These are phyloP conservation scores for Meiosimyza decipiens DNA, from an alignment of 2,888 invertebrate genomes.

Conservation along the genomic window DNA sequence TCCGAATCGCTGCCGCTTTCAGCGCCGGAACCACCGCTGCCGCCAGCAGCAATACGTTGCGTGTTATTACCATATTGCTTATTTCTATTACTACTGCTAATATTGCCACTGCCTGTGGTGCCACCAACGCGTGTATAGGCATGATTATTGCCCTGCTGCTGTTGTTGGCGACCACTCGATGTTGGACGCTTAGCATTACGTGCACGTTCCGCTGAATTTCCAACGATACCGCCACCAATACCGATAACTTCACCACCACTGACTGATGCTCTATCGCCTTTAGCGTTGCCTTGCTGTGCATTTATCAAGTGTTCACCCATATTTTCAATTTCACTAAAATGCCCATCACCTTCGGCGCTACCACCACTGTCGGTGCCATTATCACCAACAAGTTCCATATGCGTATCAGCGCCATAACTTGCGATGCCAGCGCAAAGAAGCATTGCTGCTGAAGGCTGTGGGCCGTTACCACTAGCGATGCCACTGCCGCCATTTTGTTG, in stretches of 20 bases:
- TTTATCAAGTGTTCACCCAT: constrained; percentile 66
- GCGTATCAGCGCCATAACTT: constrained; percentile 56
- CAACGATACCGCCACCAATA: neutral
- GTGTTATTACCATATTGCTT: constrained; percentile 13
- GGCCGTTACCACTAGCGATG: constrained; percentile 39
- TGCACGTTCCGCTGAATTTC: constrained; percentile 40
- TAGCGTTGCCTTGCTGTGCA: constrained; percentile 49
- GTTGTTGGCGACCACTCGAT: constrained; percentile 58
- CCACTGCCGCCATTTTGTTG: constrained; percentile 51
- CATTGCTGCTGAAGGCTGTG: constrained; percentile 42
- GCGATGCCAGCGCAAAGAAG: constrained; percentile 44
- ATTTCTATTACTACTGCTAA: constrained; percentile 40
- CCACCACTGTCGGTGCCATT: constrained; percentile 59
- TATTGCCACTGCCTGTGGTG: constrained; percentile 49
- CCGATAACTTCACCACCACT: constrained; percentile 28
- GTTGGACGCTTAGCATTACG: constrained; percentile 64
- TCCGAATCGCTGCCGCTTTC: constrained; percentile 80
- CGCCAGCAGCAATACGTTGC: constrained; percentile 41
- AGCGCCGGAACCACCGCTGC: constrained; percentile 60
- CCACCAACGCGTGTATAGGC: constrained; percentile 15
- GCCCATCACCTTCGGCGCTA: constrained; percentile 65
- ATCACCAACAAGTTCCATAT: constrained; percentile 39
- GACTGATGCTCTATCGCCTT: constrained; percentile 45
- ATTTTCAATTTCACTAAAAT: constrained; percentile 67
- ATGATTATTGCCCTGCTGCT: constrained; percentile 51